Base-by-base conservation (phyloP, 37 sponge, comb jelly and placozoan genomes). In the Cliona cf. orientalis region DNA sequence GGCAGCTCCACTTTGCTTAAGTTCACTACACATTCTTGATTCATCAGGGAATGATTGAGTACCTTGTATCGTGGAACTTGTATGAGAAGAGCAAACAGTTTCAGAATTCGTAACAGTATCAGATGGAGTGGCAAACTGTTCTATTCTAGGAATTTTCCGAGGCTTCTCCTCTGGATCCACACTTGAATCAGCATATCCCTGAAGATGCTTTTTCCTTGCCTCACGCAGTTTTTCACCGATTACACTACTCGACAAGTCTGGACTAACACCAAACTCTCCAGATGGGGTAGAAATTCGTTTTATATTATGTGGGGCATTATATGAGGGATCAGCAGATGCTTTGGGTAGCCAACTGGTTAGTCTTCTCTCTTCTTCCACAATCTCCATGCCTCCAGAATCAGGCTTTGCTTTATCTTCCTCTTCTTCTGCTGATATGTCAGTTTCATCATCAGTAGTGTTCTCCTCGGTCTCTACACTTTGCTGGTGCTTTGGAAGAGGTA, bases 331-430 rank as follows among this genome's bases (percentile, higher is more conserved):
- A 23, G 44, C 45, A 22, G 75, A 34, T 32, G 84, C 84, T 45
- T 46, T 28, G n/a, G 84, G 84, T 25, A 76, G 84, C 84, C 84
- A 83, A 64, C 74, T 56, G 31, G 37, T 83, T 32, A 83, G 66
- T 5, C 65, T 66, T 42, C 40, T 58, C 6, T 70, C 41, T 29
- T 44, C 60, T 58, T 69, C 23, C 5, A 2, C 31, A 70, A 12
- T 64, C 3, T 70, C 45, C 1, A 26, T 33, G 1, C 22, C 45
- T 29, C 12, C 63, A 23, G 58, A 58, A 53, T 66, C 76, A 0
- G 29, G 33, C 21, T 42, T 17, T 1, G 28, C 23, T 46, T n/a
- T 43, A 56, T 26, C 34, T 68, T 35, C 1, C 21, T 66, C 61
- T 55, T 56, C 69, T 26, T 1, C 59, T 37, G 17, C 42, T 44